Base-by-base conservation (phyloP, 2,888 invertebrate genomes). In the Eretmocerus hayati region DNA sequence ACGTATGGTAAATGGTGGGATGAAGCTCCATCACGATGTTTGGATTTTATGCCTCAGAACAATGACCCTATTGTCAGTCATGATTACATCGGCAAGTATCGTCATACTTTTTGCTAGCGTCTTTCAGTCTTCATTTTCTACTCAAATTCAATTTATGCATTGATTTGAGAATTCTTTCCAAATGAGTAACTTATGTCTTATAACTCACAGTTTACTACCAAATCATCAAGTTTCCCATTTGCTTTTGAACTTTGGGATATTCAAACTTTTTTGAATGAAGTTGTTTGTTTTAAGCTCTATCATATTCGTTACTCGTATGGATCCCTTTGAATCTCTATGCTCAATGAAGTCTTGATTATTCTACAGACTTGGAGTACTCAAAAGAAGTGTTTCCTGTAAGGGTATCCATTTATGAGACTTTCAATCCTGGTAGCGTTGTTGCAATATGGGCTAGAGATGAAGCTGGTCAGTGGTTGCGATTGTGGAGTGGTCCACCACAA, bases 1-100 rank as follows among this genome's bases (percentile, higher is more conserved):
- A 85, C 87, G 1, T 90, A 90, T 72, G 90, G 90, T 9, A 80
- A 76, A 51, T 89, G 88, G 87, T 90, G 90, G 90, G 81, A 84
- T 39, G 77, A 81, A 59, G 85, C 85, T n/a, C 87, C 86, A 39
- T 85, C 85, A 8, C 78, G 77, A 52, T 78, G 80, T 56, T 72
- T 74, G 55, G 81, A 84, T 62, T 88, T 85, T 60, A 84, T 84
- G 78, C 79, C 83, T 6, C 87, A 87, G 65, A 87, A 87, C 67
- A 75, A 77, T 54, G 78, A 76, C 50, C 69, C 75, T 21, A 75
- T 85, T 57, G 75, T 79, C 21, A 85, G 86, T 59, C 85, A 89
- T 65, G 90, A 90, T 73, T 90, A 83, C 72, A 82, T 90, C 68
- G 85, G 89, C 87, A 75, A 67, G 74, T 65, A 51, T 11, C 18